A percentile compares a stretch with the other conserved stretches of the same genome.
These are phyloP conservation scores for Lasioglossum vierecki DNA, from an alignment of 2,888 invertebrate genomes.

Conservation along the genomic window DNA sequence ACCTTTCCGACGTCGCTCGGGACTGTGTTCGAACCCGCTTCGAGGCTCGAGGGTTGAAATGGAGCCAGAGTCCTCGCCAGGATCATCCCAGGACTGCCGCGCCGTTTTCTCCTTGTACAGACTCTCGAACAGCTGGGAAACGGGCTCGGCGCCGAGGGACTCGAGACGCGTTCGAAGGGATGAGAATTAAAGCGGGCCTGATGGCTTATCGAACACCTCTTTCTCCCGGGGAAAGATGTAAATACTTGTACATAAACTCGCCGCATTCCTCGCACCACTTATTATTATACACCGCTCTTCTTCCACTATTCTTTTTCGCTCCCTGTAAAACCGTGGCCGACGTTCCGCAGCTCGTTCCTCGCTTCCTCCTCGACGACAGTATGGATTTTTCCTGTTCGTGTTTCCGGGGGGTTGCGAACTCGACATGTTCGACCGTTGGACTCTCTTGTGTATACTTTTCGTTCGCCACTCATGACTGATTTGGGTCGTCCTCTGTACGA, in stretches of 20 bases:
- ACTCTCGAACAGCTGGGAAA: neutral
- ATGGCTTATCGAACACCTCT: constrained; percentile 54
- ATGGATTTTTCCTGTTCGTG: constrained; percentile 7
- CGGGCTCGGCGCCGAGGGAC: neutral
- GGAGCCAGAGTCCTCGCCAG: constrained; percentile 11
- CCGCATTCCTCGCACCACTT: constrained; percentile 78
- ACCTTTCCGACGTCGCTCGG: constrained; percentile 12
- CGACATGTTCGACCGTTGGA: neutral
- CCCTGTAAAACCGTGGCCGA: constrained; percentile 6
- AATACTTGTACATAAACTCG: constrained; percentile 80
- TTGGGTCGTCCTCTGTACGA: neutral
- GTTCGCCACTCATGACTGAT: constrained; percentile 1
- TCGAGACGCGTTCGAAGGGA: constrained; percentile 2
- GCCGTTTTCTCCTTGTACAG: neutral
- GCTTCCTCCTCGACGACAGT: neutral
- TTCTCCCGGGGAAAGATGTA: constrained; percentile 71
- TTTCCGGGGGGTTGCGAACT: neutral
- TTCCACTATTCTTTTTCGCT: constrained; percentile 39
- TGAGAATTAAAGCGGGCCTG: constrained; percentile 40
- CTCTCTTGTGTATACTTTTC: constrained; percentile 2
- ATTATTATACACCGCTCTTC: constrained; percentile 62
- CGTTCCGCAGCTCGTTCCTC: neutral
- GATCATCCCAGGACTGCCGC: neutral
- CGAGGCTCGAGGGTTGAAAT: constrained; percentile 20
- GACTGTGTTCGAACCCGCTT: constrained; percentile 38